These are phyloP conservation scores for Rhabdornis inornatus DNA, from an alignment of 2,113 vertebrate species.

Conservation along the genomic window DNA sequence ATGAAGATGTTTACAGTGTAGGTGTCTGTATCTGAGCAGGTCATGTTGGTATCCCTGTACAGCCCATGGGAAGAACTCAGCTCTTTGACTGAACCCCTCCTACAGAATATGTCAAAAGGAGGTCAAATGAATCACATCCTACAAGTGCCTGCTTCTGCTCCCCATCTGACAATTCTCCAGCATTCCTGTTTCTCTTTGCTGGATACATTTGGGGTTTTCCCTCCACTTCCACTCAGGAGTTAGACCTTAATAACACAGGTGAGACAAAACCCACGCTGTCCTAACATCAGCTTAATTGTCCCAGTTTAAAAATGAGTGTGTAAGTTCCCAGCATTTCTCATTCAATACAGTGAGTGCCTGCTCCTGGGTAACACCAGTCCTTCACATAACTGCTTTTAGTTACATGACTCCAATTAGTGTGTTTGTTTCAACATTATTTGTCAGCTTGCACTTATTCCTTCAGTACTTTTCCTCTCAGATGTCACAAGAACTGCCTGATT, in stretches of 20 bases:
- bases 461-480: background rate
- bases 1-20: constrained; percentile 25
- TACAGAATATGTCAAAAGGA: background rate
- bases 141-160: background rate
- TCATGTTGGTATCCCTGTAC: background rate
- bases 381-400: background rate
- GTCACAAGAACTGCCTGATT: background rate
- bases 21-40: constrained; percentile 37
- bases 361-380: background rate
- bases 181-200: background rate
- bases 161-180: background rate
- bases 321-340: background rate
- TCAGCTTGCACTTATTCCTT: background rate
- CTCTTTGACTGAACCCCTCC: background rate
- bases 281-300: background rate
- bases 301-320: background rate
- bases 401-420: background rate
- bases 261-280: background rate
- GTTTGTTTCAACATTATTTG: background rate
- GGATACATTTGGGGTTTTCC: background rate
- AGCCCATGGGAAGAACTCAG: background rate
- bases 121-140: constrained; percentile 15
- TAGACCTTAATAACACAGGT: background rate
- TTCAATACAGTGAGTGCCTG: background rate
- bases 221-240: background rate